Conservation (phyloP, 2,888 invertebrate species). For the Phytoseiulus persimilis region DNA sequence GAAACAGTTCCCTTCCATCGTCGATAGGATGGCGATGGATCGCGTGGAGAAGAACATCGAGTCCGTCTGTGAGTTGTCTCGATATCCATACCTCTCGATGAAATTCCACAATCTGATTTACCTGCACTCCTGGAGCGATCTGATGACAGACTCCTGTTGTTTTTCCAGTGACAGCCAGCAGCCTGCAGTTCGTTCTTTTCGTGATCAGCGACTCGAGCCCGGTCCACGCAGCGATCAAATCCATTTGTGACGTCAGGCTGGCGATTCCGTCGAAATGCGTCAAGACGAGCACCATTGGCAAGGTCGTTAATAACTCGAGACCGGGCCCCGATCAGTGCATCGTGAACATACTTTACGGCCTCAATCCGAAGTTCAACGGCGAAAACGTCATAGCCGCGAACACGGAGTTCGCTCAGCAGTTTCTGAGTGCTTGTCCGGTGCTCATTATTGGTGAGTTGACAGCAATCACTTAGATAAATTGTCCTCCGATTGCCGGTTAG, state of each 20-base stretch:
- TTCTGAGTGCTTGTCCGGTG: background rate
- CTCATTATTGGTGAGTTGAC: slow-evolving; percentile 25
- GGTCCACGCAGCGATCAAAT: slow-evolving; percentile 29
- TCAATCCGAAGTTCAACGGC: slow-evolving; percentile 24
- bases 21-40: background rate
- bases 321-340: background rate
- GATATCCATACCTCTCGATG: too few relatives aligned
- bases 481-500: too few relatives aligned
- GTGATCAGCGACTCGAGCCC: background rate
- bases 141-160: background rate
- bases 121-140: too few relatives aligned
- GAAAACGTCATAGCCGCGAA: background rate
- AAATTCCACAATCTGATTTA: too few relatives aligned
- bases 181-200: background rate
- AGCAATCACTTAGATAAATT: too few relatives aligned
- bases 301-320: background rate
- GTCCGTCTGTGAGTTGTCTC: background rate
- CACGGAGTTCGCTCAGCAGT: background rate
- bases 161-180: background rate
- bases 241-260: background rate
- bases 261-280: slow-evolving; percentile 9
- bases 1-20: background rate
- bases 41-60: background rate
- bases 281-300: background rate
- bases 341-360: slow-evolving; percentile 17